phyloP scores from a whole-genome alignment of 2,797 vertebrate genomes.

The Garrulus glandarius region DNA sequence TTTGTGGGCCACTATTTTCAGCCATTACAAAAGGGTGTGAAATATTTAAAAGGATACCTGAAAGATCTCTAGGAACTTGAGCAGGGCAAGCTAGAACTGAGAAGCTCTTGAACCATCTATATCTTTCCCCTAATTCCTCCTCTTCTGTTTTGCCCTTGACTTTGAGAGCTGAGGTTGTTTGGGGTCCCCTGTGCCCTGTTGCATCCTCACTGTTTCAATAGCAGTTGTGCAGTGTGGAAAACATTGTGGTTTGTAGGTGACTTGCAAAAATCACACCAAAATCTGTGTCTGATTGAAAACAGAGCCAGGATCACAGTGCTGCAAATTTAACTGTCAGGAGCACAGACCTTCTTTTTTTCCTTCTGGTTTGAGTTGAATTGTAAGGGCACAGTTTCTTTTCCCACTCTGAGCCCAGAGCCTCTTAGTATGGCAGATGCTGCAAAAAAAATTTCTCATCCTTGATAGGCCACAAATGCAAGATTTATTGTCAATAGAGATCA shows the following conservation, averaged over 20 bases:
- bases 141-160: neutral
- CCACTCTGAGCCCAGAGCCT: neutral
- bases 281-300: neutral
- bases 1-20: neutral
- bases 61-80: neutral
- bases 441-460: neutral
- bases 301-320: neutral
- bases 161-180: neutral
- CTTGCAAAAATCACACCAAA: neutral
- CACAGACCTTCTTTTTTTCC: neutral
- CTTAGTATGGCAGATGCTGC: neutral
- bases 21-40: neutral
- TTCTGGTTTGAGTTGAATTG: neutral
- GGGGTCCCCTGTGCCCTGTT: neutral
- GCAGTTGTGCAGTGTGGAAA: neutral
- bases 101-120: neutral
- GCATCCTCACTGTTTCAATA: neutral
- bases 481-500: neutral
- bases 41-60: neutral
- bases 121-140: neutral
- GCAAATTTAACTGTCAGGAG: neutral
- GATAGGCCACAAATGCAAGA: neutral
- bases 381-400: neutral
- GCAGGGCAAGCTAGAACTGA: neutral
- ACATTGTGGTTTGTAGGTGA: neutral